Conservation (phyloP, 2,113 vertebrate genomes). For the Drymodes brunneopygia region DNA sequence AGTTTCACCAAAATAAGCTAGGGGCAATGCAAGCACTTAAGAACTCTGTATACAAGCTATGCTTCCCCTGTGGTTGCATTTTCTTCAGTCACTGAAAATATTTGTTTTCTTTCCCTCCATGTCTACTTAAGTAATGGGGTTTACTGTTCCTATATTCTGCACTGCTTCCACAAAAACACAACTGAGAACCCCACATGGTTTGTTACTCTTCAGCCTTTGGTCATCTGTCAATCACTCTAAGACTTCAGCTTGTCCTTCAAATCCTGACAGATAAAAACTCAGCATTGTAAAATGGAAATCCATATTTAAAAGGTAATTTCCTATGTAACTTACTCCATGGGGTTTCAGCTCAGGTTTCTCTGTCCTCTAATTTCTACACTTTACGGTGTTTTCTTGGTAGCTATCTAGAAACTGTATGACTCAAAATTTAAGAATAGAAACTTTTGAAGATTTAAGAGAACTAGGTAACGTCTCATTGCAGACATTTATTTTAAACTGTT, state of each 20-base stretch:
- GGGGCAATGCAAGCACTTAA: background rate
- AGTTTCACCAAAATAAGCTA: background rate
- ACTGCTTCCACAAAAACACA: background rate
- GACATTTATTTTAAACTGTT: background rate
- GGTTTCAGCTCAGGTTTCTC: background rate
- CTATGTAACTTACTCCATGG: background rate
- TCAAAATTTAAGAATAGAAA: background rate
- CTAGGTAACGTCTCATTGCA: background rate
- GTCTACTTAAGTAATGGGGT: background rate
- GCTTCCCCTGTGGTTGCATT: background rate
- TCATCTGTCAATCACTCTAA: background rate
- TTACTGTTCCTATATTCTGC: background rate
- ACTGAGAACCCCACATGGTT: background rate
- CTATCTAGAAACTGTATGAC: background rate
- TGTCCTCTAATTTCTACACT: background rate
- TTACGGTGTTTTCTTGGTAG: background rate
- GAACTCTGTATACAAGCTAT: background rate
- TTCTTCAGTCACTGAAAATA: background rate
- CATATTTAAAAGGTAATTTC: background rate
- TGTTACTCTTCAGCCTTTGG: background rate
- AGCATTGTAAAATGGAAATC: background rate
- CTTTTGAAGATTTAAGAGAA: background rate
- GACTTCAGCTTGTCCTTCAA: background rate
- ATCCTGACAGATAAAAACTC: background rate
- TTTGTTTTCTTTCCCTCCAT: background rate